Percentiles rank a stretch among this genome's conserved stretches.
Conservation (phyloP, 2,797 vertebrate species). For the Enoplosus armatus region DNA sequence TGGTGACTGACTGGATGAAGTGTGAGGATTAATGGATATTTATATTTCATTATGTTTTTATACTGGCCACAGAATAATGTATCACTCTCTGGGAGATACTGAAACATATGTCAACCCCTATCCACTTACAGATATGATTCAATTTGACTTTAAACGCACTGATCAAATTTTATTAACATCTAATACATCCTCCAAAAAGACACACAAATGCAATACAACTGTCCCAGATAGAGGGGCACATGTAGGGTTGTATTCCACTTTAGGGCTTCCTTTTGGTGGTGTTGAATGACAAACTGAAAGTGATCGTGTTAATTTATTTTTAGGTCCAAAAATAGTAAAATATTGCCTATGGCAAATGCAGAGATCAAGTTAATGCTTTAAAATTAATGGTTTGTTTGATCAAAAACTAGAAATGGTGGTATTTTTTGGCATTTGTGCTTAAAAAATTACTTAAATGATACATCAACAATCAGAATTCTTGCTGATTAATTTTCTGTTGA, state of each 20-base stretch:
- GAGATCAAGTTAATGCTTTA: background rate
- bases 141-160: conserved; percentile 95
- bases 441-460: background rate
- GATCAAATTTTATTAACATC: conserved; percentile 96
- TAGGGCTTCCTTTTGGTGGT: conserved; percentile 70
- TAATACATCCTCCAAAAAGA: conserved; percentile 92
- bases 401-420: background rate
- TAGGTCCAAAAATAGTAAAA: background rate
- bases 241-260: conserved; percentile 84
- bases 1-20: conserved; percentile 93
- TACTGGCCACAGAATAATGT: conserved; percentile 94
- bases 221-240: conserved; percentile 81
- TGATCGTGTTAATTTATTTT: conserved; percentile 49
- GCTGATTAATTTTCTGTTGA: background rate
- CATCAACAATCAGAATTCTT: background rate
- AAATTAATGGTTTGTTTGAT: background rate
- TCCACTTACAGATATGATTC: conserved; percentile 95
- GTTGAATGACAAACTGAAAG: conserved; percentile 60
- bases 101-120: conserved; percentile 97
- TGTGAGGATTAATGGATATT: conserved; percentile 98
- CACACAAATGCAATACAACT: conserved; percentile 84
- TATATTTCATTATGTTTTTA: conserved; percentile 99
- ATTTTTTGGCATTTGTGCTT: background rate
- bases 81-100: conserved; percentile 91
- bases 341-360: background rate